phyloP scores from a whole-genome alignment of 2,113 vertebrate genomes.

The Hylia prasina region DNA sequence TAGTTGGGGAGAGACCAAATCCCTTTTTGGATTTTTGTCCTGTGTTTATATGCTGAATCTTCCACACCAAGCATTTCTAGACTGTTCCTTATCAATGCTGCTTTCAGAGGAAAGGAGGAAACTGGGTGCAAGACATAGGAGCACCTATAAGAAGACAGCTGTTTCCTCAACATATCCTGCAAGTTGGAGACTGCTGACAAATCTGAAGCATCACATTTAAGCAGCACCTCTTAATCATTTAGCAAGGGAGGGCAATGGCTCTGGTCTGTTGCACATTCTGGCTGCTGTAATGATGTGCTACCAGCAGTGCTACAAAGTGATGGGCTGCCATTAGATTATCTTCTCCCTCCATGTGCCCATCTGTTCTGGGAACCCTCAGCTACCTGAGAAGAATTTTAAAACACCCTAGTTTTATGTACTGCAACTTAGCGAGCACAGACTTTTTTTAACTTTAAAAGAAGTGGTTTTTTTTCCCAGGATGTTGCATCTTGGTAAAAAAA shows the following conservation, averaged over 20 bases:
- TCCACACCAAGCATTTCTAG: background rate
- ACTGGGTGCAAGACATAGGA: background rate
- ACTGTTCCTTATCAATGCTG: background rate
- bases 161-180: background rate
- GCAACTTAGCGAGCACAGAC: background rate
- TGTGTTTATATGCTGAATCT: background rate
- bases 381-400: background rate
- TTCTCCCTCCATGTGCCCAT: background rate
- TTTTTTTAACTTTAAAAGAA: background rate
- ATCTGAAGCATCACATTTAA: background rate
- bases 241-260: background rate
- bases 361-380: background rate
- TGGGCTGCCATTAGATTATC: background rate
- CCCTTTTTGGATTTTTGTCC: background rate
- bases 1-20: background rate
- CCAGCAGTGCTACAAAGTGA: background rate
- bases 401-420: background rate
- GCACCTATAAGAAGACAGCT: background rate
- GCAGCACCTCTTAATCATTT: background rate
- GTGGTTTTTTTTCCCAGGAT: background rate
- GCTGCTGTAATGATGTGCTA: background rate
- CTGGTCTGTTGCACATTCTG: background rate
- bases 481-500: background rate
- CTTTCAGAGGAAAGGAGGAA: background rate
- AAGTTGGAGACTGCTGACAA: background rate